Conservation (phyloP, 2,113 vertebrate genomes). For the Pituophis catenifer region DNA sequence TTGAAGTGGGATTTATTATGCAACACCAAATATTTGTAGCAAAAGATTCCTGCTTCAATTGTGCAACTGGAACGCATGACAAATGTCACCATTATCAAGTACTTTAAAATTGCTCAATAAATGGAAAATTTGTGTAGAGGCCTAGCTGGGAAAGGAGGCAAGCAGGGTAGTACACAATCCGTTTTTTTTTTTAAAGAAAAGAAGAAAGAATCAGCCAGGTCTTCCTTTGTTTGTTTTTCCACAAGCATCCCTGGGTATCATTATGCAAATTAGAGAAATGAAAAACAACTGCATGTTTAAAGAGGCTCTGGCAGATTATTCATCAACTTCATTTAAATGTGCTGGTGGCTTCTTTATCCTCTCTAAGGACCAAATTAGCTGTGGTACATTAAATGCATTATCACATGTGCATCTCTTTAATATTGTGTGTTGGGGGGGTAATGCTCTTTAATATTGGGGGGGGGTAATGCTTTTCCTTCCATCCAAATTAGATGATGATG, state of each 20-base stretch:
- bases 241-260: background rate
- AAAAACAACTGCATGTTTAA: background rate
- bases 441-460: background rate
- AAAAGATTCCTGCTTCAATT: background rate
- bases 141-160: background rate
- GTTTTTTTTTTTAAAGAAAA: background rate
- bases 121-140: background rate
- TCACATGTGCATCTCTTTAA: background rate
- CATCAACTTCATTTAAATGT: conserved; percentile 1
- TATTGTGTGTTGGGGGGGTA: background rate
- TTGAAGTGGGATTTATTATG: background rate
- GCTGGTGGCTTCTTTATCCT: background rate
- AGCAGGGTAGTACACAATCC: background rate
- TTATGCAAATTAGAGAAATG: background rate
- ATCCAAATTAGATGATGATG: background rate
- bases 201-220: background rate
- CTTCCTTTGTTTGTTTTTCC: background rate
- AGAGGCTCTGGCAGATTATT: background rate
- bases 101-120: background rate
- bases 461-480: background rate
- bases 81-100: background rate
- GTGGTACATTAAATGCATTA: background rate
- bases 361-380: background rate
- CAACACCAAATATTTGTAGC: background rate
- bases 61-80: background rate